phyloP scores from a whole-genome alignment of 2,797 vertebrate species.

The Sebastes hubbsi region DNA sequence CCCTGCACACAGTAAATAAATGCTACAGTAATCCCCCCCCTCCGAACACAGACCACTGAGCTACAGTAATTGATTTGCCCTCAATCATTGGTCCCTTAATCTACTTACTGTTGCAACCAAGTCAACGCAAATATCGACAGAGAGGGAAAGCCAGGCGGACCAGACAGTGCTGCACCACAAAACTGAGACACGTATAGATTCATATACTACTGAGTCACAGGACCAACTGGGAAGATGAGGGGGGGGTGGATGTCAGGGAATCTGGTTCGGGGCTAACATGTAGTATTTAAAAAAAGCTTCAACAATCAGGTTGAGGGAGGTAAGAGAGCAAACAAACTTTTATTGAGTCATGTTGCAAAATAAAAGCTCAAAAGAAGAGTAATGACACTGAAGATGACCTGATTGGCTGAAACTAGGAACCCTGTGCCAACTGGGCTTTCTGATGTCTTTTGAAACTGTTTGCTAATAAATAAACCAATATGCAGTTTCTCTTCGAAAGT shows the following conservation, averaged over 20 bases:
- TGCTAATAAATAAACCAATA: background rate
- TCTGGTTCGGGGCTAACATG: background rate
- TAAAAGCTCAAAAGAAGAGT: background rate
- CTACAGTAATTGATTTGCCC: slow-evolving; percentile 75
- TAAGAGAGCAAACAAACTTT: background rate
- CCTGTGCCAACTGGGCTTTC: background rate
- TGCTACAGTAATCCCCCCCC: slow-evolving; percentile 15
- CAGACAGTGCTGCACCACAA: slow-evolving; percentile 15
- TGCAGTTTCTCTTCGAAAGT: background rate
- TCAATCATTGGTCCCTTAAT: slow-evolving; percentile 69
- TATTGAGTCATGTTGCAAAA: background rate
- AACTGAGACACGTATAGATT: slow-evolving; percentile 5
- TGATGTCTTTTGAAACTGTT: background rate
- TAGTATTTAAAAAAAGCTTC: background rate
- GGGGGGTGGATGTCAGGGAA: background rate
- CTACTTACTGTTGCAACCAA: slow-evolving; percentile 70
- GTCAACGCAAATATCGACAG: slow-evolving; percentile 55
- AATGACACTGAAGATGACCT: background rate
- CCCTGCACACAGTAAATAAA: slow-evolving; percentile 21
- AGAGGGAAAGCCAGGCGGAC: slow-evolving; percentile 37
- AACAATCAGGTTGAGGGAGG: background rate
- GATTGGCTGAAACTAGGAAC: background rate
- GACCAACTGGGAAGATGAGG: background rate
- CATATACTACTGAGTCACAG: background rate
- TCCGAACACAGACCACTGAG: slow-evolving; percentile 53